Conservation (phyloP, 2,113 vertebrate species). For the Pachypanchax playfairii region DNA sequence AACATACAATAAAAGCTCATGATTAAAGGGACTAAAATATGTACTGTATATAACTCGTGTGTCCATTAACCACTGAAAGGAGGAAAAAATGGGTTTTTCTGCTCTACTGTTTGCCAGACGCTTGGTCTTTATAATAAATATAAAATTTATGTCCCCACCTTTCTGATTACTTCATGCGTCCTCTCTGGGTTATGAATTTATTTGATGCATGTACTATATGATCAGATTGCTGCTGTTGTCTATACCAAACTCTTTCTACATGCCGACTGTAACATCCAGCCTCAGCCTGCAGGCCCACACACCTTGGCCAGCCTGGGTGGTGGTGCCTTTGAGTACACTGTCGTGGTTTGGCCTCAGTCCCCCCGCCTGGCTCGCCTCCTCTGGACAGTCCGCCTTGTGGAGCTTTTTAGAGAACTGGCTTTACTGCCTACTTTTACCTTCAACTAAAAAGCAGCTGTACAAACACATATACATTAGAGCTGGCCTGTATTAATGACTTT, state of each 20-base stretch:
- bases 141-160: conserved; percentile 37
- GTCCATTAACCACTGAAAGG: conserved; percentile 78
- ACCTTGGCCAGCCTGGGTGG: conserved; percentile 79
- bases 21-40: conserved; percentile 83
- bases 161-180: conserved; percentile 34
- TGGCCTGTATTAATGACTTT: conserved; percentile 68
- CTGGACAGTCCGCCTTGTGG: conserved; percentile 53
- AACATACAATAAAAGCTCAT: conserved; percentile 74
- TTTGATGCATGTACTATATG: conserved; percentile 48
- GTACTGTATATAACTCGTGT: conserved; percentile 79
- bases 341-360: conserved; percentile 77
- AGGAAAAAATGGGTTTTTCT: conserved; percentile 68
- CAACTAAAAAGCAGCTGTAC: conserved; percentile 73
- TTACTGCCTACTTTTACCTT: conserved; percentile 60
- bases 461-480: conserved; percentile 73
- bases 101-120: conserved; percentile 49
- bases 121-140: conserved; percentile 56
- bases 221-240: conserved; percentile 34
- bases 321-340: conserved; percentile 71
- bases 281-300: conserved; percentile 74
- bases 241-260: conserved; percentile 15
- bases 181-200: conserved; percentile 39
- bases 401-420: conserved; percentile 49
- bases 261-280: conserved; percentile 53
- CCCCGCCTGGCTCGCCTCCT: conserved; percentile 52